Base-by-base conservation (phyloP, 2,888 invertebrate genomes). In the Hydrotaea diabolus region DNA sequence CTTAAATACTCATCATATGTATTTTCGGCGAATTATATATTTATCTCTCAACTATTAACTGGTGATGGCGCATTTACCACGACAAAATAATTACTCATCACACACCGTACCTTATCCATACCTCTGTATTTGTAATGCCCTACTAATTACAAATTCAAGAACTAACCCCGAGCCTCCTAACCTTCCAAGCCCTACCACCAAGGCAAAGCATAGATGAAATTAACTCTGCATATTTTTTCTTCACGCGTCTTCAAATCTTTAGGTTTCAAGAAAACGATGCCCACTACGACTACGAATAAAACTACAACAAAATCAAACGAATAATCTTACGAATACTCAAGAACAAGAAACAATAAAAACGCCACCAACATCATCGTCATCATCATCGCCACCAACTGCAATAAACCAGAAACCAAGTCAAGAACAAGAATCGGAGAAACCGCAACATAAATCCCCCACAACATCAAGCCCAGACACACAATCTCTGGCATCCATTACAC, bases 291-390 rank as follows among this genome's bases (percentile, higher is more conserved):
- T 69, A 73, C 80, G 78, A 85, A 85, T 36, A 76, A 64, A n/a
- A 76, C n/a, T 76, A n/a, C 81, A 82, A 75, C 49, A 81, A 74
- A 77, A 80, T 21, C 80, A 85, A 80, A 79, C 83, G 82, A 86
- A 64, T 71, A 79, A 85, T 49, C 71, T 55, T 46, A 82, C 81
- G 86, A 88, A 87, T 82, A 81, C 85, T 64, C 81, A 79, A 80
- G 74, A 69, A 79, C 86, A 85, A 82, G 89, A 88, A 79, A 87
- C 88, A 85, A 46, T 73, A 23, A 71, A 86, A 66, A 85, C 88
- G 83, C 88, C 88, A 72, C 88, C 88, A 23, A 55, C 49, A 17
- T 57, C 83, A 69, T 9, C n/a, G n/a, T n/a, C 76, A 76, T 66
- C 80, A 39, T 13, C 76, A 73, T 66, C 80, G 36, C 55, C 81